Base-by-base conservation (phyloP, 2,113 vertebrate species). In the Motacilla tschutschensis region DNA sequence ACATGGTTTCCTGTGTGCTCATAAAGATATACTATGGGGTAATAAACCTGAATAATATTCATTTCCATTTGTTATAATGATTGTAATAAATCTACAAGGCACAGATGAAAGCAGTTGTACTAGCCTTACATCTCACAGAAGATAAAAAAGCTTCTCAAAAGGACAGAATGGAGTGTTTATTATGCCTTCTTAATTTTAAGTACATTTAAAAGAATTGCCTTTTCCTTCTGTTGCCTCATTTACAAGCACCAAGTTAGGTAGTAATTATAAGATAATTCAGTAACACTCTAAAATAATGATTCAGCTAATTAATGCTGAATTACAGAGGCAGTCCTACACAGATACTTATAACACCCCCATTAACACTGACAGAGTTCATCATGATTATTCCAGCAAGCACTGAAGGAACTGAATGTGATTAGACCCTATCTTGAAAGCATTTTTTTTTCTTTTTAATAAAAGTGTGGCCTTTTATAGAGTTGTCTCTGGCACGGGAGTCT, bases 221-320 rank as follows among this genome's bases (percentile, higher is more conserved):
- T 92, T 95, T 95, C 89, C 88, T 94, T 94, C 94, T 93, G 93
- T 95, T 95, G 94, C 91, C 91, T 95, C 93, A 94, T 96, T 95
- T 95, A 89, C 95, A 94, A 88, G 91, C 88, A 89, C 82, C 90
- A 89, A 92, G 90, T 94, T 95, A 94, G 91, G 94, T 94, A 89
- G 92, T 93, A 93, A 96, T 95, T 95, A 94, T 94, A 93, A 95
- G 94, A 94, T 94, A 94, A 95, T 95, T 94, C 94, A 94, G 89
- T 91, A 95, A 95, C 94, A 96, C 92, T 95, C 95, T 95, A 94
- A 96, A 96, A 96, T 96, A 95, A 95, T 94, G 92, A 95, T 96
- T 95, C 88, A 92, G 94, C 83, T 95, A 95, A 95, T 96, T 95
- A 94, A 96, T 94, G 93, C 94, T 94, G 94, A 95, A 95, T 94